These are phyloP conservation scores for Diadumene lineata DNA, from an alignment of 92 coral and sea anemone genomes.

Conservation along the genomic window DNA sequence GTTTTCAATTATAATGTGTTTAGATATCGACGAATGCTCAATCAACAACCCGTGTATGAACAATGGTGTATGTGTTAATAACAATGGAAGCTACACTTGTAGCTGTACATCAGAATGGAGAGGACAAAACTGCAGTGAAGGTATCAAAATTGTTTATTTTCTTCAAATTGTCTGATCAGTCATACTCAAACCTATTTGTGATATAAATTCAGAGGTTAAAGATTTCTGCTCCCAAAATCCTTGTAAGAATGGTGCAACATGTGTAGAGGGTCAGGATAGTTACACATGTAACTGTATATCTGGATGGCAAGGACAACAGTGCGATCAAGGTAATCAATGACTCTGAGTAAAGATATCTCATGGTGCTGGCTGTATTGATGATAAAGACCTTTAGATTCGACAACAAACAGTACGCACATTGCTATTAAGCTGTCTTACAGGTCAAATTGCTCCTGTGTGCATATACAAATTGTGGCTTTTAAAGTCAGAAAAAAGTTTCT, in stretches of 20 bases:
- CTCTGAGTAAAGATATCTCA: too few species aligned
- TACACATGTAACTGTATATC: slow-evolving; percentile 10
- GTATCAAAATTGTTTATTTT: background rate
- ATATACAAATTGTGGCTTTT: too few species aligned
- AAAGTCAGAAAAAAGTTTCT: too few species aligned
- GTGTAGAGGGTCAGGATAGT: slow-evolving; percentile 12
- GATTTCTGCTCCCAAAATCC: slow-evolving; percentile 11
- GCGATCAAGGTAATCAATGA: slow-evolving; percentile 17
- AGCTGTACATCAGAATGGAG: slow-evolving; percentile 10
- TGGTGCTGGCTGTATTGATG: too few species aligned
- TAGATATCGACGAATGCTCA: background rate
- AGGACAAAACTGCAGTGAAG: slow-evolving; percentile 30
- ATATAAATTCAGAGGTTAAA: too few species aligned
- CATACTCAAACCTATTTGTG: too few species aligned
- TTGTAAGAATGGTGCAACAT: slow-evolving; percentile 10
- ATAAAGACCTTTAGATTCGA: too few species aligned
- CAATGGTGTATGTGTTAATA: slow-evolving; percentile 16
- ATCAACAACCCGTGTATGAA: slow-evolving; percentile 18
- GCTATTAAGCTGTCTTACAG: too few species aligned
- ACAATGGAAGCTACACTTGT: slow-evolving; percentile 23
- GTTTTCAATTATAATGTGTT: too few species aligned
- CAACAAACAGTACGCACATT: too few species aligned
- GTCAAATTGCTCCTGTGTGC: too few species aligned
- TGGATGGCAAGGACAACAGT: slow-evolving; percentile 14
- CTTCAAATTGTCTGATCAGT: background rate